These are phyloP conservation scores for Hypomecis atomaria DNA, from an alignment of 2,888 invertebrate species.

Conservation along the genomic window DNA sequence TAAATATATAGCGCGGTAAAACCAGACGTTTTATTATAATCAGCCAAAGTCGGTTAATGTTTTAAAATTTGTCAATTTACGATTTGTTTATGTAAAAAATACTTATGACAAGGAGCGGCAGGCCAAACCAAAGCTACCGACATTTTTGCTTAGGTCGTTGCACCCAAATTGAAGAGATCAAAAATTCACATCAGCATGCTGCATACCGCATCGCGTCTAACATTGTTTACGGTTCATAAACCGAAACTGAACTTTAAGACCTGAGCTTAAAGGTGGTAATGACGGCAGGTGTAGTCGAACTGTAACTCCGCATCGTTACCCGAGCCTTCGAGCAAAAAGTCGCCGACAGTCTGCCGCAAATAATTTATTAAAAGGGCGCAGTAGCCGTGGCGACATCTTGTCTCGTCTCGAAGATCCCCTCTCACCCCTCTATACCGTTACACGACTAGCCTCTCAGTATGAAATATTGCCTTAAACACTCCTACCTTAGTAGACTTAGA, in stretches of 20 bases:
- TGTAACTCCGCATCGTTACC: conserved; percentile 53
- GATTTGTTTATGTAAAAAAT: not conserved
- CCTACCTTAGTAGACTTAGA: not conserved
- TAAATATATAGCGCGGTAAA: conserved; percentile 13
- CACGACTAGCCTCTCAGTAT: conserved; percentile 34
- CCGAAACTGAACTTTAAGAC: conserved; percentile 49
- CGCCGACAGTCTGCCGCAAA: conserved; percentile 65
- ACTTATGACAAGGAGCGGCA: not conserved
- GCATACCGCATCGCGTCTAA: conserved; percentile 46
- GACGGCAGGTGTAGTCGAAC: conserved; percentile 45
- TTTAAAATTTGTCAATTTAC: not conserved
- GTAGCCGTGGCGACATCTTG: conserved; percentile 68
- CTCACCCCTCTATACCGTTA: conserved; percentile 43
- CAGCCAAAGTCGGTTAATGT: conserved; percentile 1
- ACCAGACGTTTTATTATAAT: conserved; percentile 8
- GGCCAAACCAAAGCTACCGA: conserved; percentile 4
- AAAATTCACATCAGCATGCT: conserved; percentile 49
- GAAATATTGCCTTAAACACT: conserved; percentile 14
- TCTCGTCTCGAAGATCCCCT: conserved; percentile 59
- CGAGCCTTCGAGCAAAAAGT: conserved; percentile 65
- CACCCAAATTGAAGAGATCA: conserved; percentile 49
- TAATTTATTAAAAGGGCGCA: conserved; percentile 69
- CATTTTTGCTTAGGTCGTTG: conserved; percentile 46
- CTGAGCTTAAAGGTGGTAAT: conserved; percentile 43
- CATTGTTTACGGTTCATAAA: conserved; percentile 25